phyloP scores from a whole-genome alignment of 2,113 vertebrate genomes.

The Anguilla japonica region DNA sequence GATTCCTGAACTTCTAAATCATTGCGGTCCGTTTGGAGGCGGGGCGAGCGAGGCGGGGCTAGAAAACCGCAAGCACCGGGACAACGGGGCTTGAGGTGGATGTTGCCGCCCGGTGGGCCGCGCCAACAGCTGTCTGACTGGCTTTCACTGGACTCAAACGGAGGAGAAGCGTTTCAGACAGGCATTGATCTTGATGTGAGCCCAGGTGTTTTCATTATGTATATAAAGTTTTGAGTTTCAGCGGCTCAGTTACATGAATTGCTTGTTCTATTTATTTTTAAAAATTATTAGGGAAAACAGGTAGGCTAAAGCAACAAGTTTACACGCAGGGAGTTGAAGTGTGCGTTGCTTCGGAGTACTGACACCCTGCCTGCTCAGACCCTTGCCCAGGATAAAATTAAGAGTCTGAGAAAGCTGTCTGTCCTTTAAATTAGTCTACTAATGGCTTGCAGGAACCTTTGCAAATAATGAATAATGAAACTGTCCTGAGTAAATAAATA shows the following conservation, averaged over 20 bases:
- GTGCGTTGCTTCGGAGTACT: neutral
- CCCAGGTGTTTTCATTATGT: conserved; percentile 10
- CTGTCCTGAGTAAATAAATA: conserved; percentile 51
- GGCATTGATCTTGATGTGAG: conserved; percentile 3
- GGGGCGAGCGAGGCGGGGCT: conserved; percentile 60
- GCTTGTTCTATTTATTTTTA: neutral
- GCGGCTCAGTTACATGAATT: neutral
- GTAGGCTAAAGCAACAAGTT: neutral
- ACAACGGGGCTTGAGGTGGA: conserved; percentile 48
- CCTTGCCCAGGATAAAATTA: conserved; percentile 12
- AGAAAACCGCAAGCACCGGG: conserved; percentile 43
- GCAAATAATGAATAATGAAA: conserved; percentile 50
- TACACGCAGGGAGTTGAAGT: neutral
- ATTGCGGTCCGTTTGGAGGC: conserved; percentile 83
- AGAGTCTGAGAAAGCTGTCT: neutral
- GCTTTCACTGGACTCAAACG: neutral
- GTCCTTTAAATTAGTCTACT: neutral
- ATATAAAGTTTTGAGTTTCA: neutral
- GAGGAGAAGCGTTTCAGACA: neutral
- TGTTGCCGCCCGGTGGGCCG: conserved; percentile 44
- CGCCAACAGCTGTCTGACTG: conserved; percentile 13
- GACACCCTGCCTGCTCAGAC: neutral
- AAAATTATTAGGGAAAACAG: neutral
- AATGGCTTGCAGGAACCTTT: conserved; percentile 23
- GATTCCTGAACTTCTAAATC: conserved; percentile 99